Evolutionary conservation across 2,888 invertebrate species (phyloP), one percentile per base, ranked within the genome.

Genomic region (Melipona beecheii): DNA sequence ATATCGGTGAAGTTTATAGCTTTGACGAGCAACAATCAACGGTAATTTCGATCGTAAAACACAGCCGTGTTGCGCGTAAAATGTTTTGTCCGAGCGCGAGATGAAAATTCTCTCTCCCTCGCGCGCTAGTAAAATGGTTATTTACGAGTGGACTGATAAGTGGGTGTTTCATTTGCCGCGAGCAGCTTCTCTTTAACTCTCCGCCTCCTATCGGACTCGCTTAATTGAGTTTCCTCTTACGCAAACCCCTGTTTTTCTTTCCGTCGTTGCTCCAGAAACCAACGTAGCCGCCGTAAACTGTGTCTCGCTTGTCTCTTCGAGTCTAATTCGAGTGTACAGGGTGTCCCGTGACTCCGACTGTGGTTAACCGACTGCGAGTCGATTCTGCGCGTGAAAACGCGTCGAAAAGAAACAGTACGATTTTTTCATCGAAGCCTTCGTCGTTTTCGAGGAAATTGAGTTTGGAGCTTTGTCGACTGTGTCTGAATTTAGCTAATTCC

Each of bases 101-200:
- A 74, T 58, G 43, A 74, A 36, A 74, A 65, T 64, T 72, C 36
- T 3, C 17, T 6, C 43, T 43, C 11, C 2, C 43, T 43, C 43
- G 43, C 19, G 58, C 49, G 27, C 58, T 43, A 58, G 71, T 43
- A 60, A 58, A 52, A 50, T n/a, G 43, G 52, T 62, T 52, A 71
- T 76, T 76, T 76, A 71, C 76, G 76, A 76, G 62, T 21, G 15
- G 62, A 15, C 60, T 60, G 72, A 77, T 77, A 64, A 72, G 64
- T 74, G 74, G 52, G 19, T 43, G 52, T 72, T 72, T 54, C 27
- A 24, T 6, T 49, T 13, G 43, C 58, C 19, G 13, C 50, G 62
- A 52, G 71, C 27, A 5, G 36, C 62, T 71, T 76, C 60, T 60
- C 71, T 50, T 74, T 52, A n/a, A 74, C 74, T 52, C n/a, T 54